Conservation (phyloP, 2,113 vertebrate species). For the Ia io region DNA sequence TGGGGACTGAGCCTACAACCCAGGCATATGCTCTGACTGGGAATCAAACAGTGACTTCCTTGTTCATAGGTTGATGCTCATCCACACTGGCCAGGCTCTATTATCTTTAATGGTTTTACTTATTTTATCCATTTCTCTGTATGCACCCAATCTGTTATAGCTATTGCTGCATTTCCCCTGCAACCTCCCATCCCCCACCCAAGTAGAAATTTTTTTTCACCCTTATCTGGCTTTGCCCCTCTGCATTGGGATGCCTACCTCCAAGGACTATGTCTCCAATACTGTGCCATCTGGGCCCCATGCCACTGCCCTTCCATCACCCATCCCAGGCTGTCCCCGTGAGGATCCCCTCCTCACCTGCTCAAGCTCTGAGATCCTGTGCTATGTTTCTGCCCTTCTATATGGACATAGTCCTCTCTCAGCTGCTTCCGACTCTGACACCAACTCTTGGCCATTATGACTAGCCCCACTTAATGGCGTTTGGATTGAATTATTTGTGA, state of each 20-base stretch:
- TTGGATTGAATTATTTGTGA: conserved; percentile 26
- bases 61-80: no score
- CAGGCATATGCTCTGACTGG: no score
- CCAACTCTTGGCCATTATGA: not conserved
- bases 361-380: not conserved
- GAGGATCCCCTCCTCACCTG: not conserved
- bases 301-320: not conserved
- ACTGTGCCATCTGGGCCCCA: not conserved
- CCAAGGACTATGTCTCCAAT: not conserved
- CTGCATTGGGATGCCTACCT: not conserved
- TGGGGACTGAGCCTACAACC: no score
- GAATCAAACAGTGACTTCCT: no score
- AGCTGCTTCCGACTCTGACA: not conserved
- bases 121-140: not conserved
- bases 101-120: not conserved
- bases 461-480: not conserved
- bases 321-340: not conserved
- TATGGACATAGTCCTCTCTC: not conserved
- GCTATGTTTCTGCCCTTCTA: not conserved
- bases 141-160: not conserved
- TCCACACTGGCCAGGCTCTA: no score
- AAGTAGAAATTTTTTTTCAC: not conserved
- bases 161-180: not conserved
- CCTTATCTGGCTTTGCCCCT: not conserved
- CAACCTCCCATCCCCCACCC: not conserved